Evolutionary conservation across 2,113 vertebrate genomes (phyloP), one percentile per base, ranked within the genome.

Genomic region (Colinus virginianus): DNA sequence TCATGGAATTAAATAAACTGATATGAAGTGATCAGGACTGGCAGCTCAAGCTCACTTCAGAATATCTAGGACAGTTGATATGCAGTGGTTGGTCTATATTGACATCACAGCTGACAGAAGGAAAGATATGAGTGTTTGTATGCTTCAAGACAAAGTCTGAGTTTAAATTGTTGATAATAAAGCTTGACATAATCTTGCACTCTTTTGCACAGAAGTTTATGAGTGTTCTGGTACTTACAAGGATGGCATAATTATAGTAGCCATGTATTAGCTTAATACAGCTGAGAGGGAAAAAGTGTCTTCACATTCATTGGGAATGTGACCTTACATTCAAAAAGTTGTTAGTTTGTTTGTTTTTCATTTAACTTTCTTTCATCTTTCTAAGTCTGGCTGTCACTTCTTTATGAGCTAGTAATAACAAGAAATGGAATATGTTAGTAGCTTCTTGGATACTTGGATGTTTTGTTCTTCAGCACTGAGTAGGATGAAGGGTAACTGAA

Each of bases 71-170:
- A 2, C 46, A 71, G 71, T 64, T 87, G 38, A 56, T 58, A 38
- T 45, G 63, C 55, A 72, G 63, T 1, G 2, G 20, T 40, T 1
- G 2, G 22, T 40, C 30, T 90, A 2, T 87, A 46, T 77, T 78
- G 83, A 25, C 71, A 53, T 49, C 79, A 77, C 72, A 78, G n/a
- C 59, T 95, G 94, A 55, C 83, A 88, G 18, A 51, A 64, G 20
- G 28, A 21, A 43, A 46, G 53, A 15, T 69, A 71, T 12, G n/a
- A 69, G 26, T n/a, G 71, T 34, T 88, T 48, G 19, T 56, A 67
- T 85, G 40, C 71, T 56, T 68, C 36, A 13, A 59, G 34, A 34
- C 46, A 49, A 56, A 87, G 21, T 3, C 70, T 56, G 56, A 46
- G 4, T 21, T 67, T 45, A n/a, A 87, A 17, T 15, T 90, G 67